These are phyloP conservation scores for Acipenser transmontanus DNA, from an alignment of 2,797 vertebrate species.

Conservation along the genomic window DNA sequence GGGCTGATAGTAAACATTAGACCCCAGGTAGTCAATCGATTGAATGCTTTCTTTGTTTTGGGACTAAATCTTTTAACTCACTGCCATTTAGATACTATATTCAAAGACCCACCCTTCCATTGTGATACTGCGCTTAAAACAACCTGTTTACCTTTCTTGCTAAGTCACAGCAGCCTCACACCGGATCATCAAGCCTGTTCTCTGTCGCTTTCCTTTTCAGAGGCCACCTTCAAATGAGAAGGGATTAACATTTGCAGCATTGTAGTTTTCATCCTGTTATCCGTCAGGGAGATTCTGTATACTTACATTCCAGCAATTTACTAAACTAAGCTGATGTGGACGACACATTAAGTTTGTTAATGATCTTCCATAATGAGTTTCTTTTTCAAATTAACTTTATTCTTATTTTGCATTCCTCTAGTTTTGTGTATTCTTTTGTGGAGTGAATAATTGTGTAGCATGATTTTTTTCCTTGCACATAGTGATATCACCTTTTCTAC, in stretches of 20 bases:
- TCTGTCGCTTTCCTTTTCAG: slow-evolving; percentile 15
- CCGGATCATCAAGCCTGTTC: neutral
- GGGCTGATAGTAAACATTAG: slow-evolving; percentile 8
- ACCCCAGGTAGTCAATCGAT: neutral
- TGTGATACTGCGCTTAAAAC: slow-evolving; percentile 8
- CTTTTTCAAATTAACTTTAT: no score
- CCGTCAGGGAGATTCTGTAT: neutral
- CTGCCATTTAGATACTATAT: slow-evolving; percentile 7
- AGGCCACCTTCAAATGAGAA: slow-evolving; percentile 7
- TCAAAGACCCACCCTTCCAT: slow-evolving; percentile 9
- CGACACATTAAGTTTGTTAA: no score
- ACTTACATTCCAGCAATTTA: slow-evolving; percentile 5
- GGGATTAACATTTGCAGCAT: slow-evolving; percentile 10
- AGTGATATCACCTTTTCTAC: no score
- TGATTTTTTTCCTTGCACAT: no score
- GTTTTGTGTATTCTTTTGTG: no score
- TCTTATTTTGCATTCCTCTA: no score
- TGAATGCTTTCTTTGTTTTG: slow-evolving; percentile 8
- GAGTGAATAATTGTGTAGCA: no score
- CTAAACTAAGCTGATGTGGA: neutral
- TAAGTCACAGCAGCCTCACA: slow-evolving; percentile 7
- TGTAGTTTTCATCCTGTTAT: neutral
- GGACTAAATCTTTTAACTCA: slow-evolving; percentile 5
- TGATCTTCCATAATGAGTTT: no score
- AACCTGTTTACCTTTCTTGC: slow-evolving; percentile 9